Conservation (phyloP, 35 echinoderm and acorn worm genomes). For the Ptychodera flava region DNA sequence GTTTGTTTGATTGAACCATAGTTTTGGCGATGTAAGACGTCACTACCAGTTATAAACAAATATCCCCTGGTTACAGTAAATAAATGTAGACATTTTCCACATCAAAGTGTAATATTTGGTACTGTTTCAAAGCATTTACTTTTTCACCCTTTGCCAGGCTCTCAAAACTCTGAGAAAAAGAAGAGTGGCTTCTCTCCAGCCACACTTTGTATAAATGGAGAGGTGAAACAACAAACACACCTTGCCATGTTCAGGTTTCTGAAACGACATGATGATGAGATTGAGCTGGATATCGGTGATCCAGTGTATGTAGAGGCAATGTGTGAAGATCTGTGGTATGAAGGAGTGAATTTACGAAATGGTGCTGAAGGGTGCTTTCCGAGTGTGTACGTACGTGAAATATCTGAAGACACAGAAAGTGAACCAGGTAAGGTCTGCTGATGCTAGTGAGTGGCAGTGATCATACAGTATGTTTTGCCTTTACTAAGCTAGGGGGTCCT, state of each 20-base stretch:
- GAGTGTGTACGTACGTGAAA: constrained; percentile 65
- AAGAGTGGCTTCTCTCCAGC: constrained; percentile 58
- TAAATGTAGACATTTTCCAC: too few species aligned
- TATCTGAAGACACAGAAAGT: constrained; percentile 64
- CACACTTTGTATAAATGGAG: constrained; percentile 84
- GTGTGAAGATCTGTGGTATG: constrained; percentile 80
- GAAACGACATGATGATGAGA: constrained; percentile 87
- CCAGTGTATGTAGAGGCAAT: constrained; percentile 74
- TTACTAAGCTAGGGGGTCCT: too few species aligned
- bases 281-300: constrained; percentile 72
- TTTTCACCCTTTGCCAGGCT: too few species aligned
- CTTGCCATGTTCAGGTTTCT: constrained; percentile 71
- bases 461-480: too few species aligned
- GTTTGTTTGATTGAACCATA: too few species aligned
- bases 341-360: constrained; percentile 85
- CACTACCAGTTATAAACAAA: too few species aligned
- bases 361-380: constrained; percentile 94
- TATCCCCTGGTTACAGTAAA: too few species aligned
- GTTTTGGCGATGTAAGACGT: too few species aligned
- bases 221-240: constrained; percentile 82
- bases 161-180: neutral
- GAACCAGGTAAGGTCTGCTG: constrained; percentile 68
- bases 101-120: too few species aligned
- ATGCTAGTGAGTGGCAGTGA: too few species aligned
- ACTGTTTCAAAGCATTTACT: too few species aligned